These are phyloP conservation scores for Darwinula stevensoni DNA, from an alignment of 2,888 invertebrate species.

Conservation along the genomic window DNA sequence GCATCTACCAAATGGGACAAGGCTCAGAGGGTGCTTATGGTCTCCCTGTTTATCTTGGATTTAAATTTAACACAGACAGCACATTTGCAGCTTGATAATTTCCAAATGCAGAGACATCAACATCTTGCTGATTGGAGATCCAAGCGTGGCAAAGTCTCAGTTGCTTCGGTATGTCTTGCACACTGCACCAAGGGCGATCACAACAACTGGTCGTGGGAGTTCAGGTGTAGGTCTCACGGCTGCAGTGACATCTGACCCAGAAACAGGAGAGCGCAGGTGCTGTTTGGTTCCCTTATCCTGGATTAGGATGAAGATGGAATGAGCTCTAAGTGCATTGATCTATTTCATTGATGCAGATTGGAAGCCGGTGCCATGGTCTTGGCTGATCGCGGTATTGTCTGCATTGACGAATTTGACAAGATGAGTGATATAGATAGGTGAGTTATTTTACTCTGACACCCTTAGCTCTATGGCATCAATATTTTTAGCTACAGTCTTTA, in stretches of 20 bases:
- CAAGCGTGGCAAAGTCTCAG: slow-evolving; percentile 96
- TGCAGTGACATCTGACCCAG: slow-evolving; percentile 83
- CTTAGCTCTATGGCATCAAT: no score
- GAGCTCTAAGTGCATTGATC: no score
- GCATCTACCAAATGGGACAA: slow-evolving; percentile 59
- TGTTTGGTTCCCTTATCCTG: no score
- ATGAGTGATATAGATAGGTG: slow-evolving; percentile 98
- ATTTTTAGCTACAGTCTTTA: no score
- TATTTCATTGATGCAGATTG: no score
- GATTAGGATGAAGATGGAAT: slow-evolving; percentile 18
- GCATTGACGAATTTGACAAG: slow-evolving; percentile 92
- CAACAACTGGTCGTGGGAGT: slow-evolving; percentile 90
- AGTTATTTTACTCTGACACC: no score
- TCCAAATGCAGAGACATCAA: slow-evolving; percentile 35
- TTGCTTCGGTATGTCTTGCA: slow-evolving; percentile 66
- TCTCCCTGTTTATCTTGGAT: no score
- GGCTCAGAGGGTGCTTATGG: slow-evolving; percentile 40
- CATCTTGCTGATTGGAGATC: slow-evolving; percentile 82
- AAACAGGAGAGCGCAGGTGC: slow-evolving; percentile 60
- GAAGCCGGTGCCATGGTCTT: slow-evolving; percentile 99
- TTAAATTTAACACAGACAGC: no score
- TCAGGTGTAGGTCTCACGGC: slow-evolving; percentile 97
- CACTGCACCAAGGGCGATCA: slow-evolving; percentile 80
- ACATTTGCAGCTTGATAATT: not conserved
- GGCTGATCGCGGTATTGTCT: slow-evolving; percentile 90